Percentiles rank a stretch among this genome's conserved stretches.
Evolutionary conservation across 64 coral and sea anemone species (phyloP).

Genomic region (Stylophora pistillata): DNA sequence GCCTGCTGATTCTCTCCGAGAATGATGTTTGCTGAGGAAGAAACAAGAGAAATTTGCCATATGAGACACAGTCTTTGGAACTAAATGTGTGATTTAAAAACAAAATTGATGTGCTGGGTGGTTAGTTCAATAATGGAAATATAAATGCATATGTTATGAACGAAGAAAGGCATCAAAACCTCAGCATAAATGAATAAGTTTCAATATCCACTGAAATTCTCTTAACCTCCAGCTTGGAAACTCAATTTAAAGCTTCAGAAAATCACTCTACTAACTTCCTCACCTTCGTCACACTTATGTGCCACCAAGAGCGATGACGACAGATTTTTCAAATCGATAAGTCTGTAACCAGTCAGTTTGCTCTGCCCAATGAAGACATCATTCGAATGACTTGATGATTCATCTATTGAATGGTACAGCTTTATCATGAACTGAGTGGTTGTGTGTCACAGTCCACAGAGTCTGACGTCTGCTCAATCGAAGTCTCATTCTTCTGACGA

Average conservation of each 20-base stretch:
- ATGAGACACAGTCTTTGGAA: background rate
- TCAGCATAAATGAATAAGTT: background rate
- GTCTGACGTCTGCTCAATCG: slow-evolving; percentile 40
- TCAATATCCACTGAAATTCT: background rate
- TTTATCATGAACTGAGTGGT: slow-evolving; percentile 63
- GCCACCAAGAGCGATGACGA: slow-evolving; percentile 11
- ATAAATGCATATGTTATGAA: background rate
- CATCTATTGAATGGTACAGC: slow-evolving; percentile 26
- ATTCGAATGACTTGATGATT: slow-evolving; percentile 29
- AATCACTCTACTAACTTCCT: too few relatives aligned
- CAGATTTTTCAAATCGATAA: slow-evolving; percentile 6
- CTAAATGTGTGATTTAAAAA: background rate
- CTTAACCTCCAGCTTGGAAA: background rate
- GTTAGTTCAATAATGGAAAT: too few relatives aligned
- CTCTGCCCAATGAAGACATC: slow-evolving; percentile 29
- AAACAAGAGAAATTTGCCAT: background rate
- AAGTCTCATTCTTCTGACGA: background rate
- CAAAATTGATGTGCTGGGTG: background rate
- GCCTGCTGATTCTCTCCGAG: background rate
- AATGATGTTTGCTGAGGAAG: too few relatives aligned
- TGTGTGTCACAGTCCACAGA: slow-evolving; percentile 32
- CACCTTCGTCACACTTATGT: slow-evolving; percentile 19
- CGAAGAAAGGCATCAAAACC: background rate
- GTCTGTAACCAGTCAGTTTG: slow-evolving; percentile 13
- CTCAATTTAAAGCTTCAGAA: background rate